Evolutionary conservation across 2,888 invertebrate species (phyloP).

Genomic region (Orthosia incerta): DNA sequence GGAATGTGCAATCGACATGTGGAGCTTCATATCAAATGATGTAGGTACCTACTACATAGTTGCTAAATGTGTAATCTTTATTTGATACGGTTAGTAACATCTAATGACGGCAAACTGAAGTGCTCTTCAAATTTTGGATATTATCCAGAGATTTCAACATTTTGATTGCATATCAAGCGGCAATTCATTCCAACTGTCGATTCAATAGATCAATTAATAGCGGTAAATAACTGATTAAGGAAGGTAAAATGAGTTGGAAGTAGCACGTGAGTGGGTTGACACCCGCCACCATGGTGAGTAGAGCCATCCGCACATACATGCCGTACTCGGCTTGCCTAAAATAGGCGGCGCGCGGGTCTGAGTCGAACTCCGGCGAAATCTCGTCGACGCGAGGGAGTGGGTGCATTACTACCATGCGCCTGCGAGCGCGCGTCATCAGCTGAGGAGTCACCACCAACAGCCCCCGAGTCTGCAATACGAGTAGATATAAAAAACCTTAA

Average conservation of each 20-base stretch:
- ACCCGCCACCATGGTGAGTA: conserved; percentile 97
- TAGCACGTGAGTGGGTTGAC: conserved; percentile 81
- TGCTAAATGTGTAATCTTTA: conserved; percentile 23
- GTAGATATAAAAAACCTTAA: not conserved
- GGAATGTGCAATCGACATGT: not conserved
- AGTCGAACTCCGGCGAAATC: conserved; percentile 98
- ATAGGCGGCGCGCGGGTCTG: conserved; percentile 99
- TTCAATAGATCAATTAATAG: conserved; percentile 7
- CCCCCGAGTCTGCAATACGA: conserved; percentile 93
- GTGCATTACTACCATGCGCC: conserved; percentile 99
- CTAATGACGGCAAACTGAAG: conserved; percentile 40
- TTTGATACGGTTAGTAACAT: conserved; percentile 40
- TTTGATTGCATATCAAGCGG: conserved; percentile 45
- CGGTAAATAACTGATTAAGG: conserved; percentile 20
- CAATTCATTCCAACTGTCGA: conserved; percentile 23
- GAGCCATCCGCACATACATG: conserved; percentile 99
- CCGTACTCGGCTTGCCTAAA: conserved; percentile 99
- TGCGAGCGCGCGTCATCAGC: conserved; percentile 98
- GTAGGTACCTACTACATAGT: conserved; percentile 3
- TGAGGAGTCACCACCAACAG: conserved; percentile 98
- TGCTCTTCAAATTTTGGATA: conserved; percentile 33
- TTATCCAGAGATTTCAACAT: conserved; percentile 34
- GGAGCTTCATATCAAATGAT: conserved; percentile 13
- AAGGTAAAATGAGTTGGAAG: conserved; percentile 2
- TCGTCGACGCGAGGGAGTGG: conserved; percentile 98